Evolutionary conservation across 2,888 invertebrate species (phyloP), one percentile per base, ranked within the genome.

Genomic region (Dynastes tityus): DNA sequence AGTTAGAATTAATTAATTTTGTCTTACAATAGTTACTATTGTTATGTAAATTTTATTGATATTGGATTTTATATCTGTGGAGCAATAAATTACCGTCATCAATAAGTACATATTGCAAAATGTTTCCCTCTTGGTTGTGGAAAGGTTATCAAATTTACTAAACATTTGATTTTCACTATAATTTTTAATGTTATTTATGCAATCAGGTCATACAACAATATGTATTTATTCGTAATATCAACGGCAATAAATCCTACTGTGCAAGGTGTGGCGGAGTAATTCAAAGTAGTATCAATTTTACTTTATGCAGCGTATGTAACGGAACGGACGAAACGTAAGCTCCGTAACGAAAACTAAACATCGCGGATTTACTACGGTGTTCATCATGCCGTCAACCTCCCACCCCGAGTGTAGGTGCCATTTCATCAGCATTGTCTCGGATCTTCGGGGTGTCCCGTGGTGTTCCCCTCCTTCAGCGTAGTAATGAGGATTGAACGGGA

Each of bases 401-500:
- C n/a, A 22, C 29, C 67, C 22, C 22, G 6, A 53, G 5, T 9
- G 29, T 51, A 53, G 63, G 45, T 58, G 51, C 67, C 79, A 70
- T 70, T 76, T 53, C 68, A 70, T 68, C 74, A 61, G 67, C 77
- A 40, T 70, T 55, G 67, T 61, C 58, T 55, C 77, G 74, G 58
- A 61, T 71, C 53, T 11, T 71, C 32, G 16, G 37, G 29, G 37
- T 16, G 58, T 40, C 45, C 16, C 40, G 58, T 37, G 37, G 73
- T 37, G 22, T 37, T 37, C 32, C 64, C 53, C 6, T 16, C 58
- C 55, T 70, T 49, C 61, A 63, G 58, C 51, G 73, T 27, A 37
- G 79, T 82, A 83, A 84, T 83, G 81, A 83, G 82, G 82, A 83
- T 83, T 82, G 84, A 81, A 83, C 77, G 77, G 81, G 82, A 81